Evolutionary conservation across 2,113 vertebrate species (phyloP), one percentile per base, ranked within the genome.

Genomic region (Neodon shergylaensis): DNA sequence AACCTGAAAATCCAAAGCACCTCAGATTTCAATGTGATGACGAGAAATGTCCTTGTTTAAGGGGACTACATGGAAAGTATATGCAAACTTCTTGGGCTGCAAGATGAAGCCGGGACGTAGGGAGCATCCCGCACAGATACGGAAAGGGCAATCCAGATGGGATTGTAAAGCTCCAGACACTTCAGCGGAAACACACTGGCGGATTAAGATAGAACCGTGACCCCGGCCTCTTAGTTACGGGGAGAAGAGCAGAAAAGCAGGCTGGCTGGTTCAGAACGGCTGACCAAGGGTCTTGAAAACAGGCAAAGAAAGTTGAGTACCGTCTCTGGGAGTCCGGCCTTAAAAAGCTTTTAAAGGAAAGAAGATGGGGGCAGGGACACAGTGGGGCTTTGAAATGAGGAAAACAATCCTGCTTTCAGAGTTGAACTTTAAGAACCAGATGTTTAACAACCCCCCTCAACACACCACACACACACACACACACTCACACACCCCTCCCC

Each of bases 381-480:
- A 5, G 13, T 1, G 54, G 86, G 65, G 11, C 63, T 95, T 39
- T 39, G 70, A 96, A 90, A 93, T 79, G 44, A n/a, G 47, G 42
- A 21, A 93, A 77, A 78, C 7, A 65, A 28, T 12, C 31, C n/a
- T 39, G 26, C 28, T 82, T 39, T 95, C 47, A 90, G 65, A 92
- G 70, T 33, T 89, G n/a, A 76, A 78, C 36, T 87, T 76, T 58
- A 42, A 84, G 89, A 85, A 88, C 52, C 73, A 94, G 83, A 63
- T 33, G 49, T 33, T 44, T 70, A 74, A 91, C 28, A 33, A 5
- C 52, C 28, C 54, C 54, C 61, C 16, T 5, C 22, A 26, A 44
- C 36, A 54, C 54, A 54, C 74, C 47, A 44, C 36, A 54, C 52
- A 52, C 73, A 22, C 74, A 47, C 39, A 28, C 26, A 77, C 44